A percentile compares a stretch with the other conserved stretches of the same genome.
Evolutionary conservation across 1,140 invertebrate genomes (phyloP).

Genomic region (Wiebesia pumilae): DNA sequence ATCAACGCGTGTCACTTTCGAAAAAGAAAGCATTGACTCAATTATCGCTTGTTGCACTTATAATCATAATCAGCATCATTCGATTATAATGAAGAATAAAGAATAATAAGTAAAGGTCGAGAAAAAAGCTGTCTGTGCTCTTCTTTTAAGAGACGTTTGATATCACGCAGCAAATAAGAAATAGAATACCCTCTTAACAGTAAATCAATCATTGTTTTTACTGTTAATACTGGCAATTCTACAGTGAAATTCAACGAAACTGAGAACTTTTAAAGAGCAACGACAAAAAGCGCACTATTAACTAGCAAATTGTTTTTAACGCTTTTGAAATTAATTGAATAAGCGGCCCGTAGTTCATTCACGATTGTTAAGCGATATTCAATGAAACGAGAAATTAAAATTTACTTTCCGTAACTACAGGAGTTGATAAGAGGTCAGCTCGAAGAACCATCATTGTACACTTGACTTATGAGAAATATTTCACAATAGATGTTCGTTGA

Average conservation of each 20-base stretch:
- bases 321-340: background rate
- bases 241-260: background rate
- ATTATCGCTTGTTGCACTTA: background rate
- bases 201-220: too few relatives aligned
- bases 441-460: background rate
- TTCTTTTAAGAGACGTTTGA: background rate
- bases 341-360: background rate
- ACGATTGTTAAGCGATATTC: background rate
- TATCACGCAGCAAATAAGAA: background rate
- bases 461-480: background rate
- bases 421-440: background rate
- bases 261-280: background rate
- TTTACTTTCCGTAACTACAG: background rate
- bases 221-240: background rate
- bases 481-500: background rate
- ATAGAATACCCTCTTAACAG: background rate
- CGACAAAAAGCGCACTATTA: background rate
- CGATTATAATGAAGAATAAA: background rate
- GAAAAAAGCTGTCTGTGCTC: background rate
- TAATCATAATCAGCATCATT: background rate
- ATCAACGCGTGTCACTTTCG: background rate
- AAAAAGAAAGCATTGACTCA: constrained; percentile 7
- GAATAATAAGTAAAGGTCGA: too few relatives aligned
- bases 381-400: background rate
- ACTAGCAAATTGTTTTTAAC: too few relatives aligned